Evolutionary conservation across 2,797 vertebrate species (phyloP).

Genomic region (Phataginus tricuspis): DNA sequence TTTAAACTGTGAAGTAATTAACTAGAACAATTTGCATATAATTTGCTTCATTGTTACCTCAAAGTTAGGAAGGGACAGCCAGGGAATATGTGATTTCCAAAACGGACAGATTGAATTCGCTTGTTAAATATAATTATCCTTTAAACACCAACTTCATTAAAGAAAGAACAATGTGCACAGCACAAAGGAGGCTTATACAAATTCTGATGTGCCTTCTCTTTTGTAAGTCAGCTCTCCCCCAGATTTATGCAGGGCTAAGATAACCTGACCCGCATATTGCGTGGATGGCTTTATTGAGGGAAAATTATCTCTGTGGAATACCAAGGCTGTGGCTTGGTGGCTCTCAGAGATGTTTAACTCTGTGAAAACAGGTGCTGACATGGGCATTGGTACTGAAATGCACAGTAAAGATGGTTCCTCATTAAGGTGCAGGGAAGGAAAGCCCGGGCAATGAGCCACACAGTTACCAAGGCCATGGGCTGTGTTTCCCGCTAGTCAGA

Average conservation of each 20-base stretch:
- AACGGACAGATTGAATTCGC: conserved; percentile 43
- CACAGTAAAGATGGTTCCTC: background rate
- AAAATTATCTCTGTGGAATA: background rate
- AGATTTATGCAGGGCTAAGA: background rate
- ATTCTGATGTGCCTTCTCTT: background rate
- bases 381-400: background rate
- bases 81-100: conserved; percentile 10
- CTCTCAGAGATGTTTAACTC: background rate
- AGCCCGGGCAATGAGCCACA: accelerated
- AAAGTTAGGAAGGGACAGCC: background rate
- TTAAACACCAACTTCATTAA: conserved; percentile 54
- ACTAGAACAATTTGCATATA: conserved; percentile 55
- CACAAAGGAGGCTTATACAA: conserved; percentile 32
- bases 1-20: conserved; percentile 40
- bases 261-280: background rate
- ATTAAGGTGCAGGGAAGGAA: background rate
- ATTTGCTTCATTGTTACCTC: conserved; percentile 42
- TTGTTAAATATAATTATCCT: conserved; percentile 61
- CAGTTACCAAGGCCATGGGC: background rate
- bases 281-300: background rate
- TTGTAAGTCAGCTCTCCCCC: background rate
- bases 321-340: background rate
- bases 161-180: conserved; percentile 36
- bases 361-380: background rate
- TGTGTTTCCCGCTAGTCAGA: background rate